Base-by-base conservation (phyloP, 2,113 vertebrate genomes). In the Pangasianodon gigas region DNA sequence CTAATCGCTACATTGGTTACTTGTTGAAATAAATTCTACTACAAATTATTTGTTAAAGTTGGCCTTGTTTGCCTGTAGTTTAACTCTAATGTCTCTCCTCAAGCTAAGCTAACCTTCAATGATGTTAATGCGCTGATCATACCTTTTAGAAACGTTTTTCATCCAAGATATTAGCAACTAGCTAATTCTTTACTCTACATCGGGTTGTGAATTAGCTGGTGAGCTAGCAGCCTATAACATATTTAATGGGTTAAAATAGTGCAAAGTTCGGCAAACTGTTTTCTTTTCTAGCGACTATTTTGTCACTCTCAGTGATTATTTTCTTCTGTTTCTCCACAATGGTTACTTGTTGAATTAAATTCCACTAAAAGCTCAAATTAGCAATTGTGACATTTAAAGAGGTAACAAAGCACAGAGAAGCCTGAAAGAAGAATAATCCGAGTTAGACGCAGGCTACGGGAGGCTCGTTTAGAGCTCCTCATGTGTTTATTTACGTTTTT, bases 361-460 rank as follows among this genome's bases (percentile, higher is more conserved):
- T 74, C 69, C 6, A 2, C 37, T 21, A 41, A 74, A 74, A 69
- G 67, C 67, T 37, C 1, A 6, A 6, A 41, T 74, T 41, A 41
- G 7, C 6, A 41, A 41, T 41, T 3, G 8, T 9, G 71, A 18
- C 13, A 8, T 74, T 74, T 19, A 75, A 75, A 75, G 18, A 3
- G 6, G 51, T 88, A 88, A 92, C 93, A 65, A 65, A 29, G 16
- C 94, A 87, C 94, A 88, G 75, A 89, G 91, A 92, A 93, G 52
- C 65, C 90, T n/a, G 52, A 90, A 94, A 93, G 85, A 89, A 90
- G 96, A 95, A 95, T 94, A 94, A 94, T 5, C 1, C 85, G 93
- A 94, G 93, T 95, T 95, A 87, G 91, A 92, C 88, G 93, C 93
- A 92, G 92, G 94, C 94, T 94, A 92, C 95, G 94, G 94, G 91